Percentiles rank a stretch among this genome's conserved stretches.
Evolutionary conservation across 1,140 invertebrate genomes (phyloP).

Genomic region (Proctacanthus coquilletti): DNA sequence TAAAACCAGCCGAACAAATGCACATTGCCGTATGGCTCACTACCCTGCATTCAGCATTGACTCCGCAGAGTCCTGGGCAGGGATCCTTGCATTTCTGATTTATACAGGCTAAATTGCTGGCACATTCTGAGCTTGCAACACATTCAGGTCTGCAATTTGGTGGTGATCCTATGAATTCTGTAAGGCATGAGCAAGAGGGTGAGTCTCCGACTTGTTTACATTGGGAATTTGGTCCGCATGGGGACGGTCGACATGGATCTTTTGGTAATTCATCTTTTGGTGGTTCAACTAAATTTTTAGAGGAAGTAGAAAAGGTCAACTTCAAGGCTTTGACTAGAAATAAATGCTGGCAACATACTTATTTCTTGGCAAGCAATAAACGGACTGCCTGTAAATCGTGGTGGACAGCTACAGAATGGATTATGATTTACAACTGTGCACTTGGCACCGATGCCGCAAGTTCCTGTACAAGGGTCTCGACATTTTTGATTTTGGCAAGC

Average conservation of each 20-base stretch:
- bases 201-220: slow-evolving; percentile 36
- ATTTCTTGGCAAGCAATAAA: slow-evolving; percentile 25
- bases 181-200: slow-evolving; percentile 37
- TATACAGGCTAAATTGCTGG: slow-evolving; percentile 40
- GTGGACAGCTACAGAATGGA: slow-evolving; percentile 33
- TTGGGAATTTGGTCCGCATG: slow-evolving; percentile 52
- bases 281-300: slow-evolving; percentile 34
- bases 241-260: slow-evolving; percentile 49
- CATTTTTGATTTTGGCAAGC: slow-evolving; percentile 49
- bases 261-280: slow-evolving; percentile 21
- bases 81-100: slow-evolving; percentile 48
- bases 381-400: slow-evolving; percentile 25
- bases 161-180: slow-evolving; percentile 32
- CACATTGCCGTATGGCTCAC: slow-evolving; percentile 47
- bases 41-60: slow-evolving; percentile 41
- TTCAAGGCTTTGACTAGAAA: slow-evolving; percentile 3
- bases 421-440: slow-evolving; percentile 46
- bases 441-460: slow-evolving; percentile 41
- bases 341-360: no score
- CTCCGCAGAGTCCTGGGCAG: slow-evolving; percentile 44
- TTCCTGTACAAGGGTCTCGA: slow-evolving; percentile 45
- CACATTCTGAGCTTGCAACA: slow-evolving; percentile 39
- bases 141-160: slow-evolving; percentile 35
- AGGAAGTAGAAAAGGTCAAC: no score
- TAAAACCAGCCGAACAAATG: slow-evolving; percentile 37